Base-by-base conservation (phyloP, 1,140 invertebrate species). In the Oncopeltus fasciatus region DNA sequence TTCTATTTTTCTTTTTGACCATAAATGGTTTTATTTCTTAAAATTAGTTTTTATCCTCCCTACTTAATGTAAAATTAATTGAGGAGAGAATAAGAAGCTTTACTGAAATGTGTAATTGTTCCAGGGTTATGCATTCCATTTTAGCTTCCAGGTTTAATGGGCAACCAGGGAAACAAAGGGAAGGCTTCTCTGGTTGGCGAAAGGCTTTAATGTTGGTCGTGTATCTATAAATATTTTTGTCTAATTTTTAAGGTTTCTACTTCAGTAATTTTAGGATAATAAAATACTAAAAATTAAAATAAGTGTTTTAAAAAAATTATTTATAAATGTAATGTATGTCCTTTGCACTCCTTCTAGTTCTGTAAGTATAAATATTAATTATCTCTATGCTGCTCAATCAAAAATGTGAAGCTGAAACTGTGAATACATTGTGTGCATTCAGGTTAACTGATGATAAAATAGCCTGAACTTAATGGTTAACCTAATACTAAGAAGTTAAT, bases 101-200 rank as follows among this genome's bases (percentile, higher is more conserved):
- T 61, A 26, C 28, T 28, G 44, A 12, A 59, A 51, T 46, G 28
- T 26, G 28, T 56, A 56, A 57, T 56, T 38, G 61, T 62, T 62
- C 61, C 61, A 62, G 61, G 61, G 31, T 62, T 62, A 57, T 28
- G 18, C 47, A 33, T 53, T 26, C 3, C 49, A 53, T 11, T 24
- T 24, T 24, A 53, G 49, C 49, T 53, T 53, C 49, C 49, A 24
- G 12, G 9, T 28, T 5, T 12, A 20, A 29, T 26, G 47, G 47
- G 47, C 61, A 63, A 63, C 61, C 61, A 49, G 56, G 28, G 29
- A 63, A 63, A 44, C 57, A 58, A 44, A 63, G 61, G 61, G 61
- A 63, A 63, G 61, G 57, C 44, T 49, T 58, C 44, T 47, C 56
- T 33, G 59, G 63, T 64, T 64, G 59, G 51, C 20, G 21, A 57